Evolutionary conservation across 2,888 invertebrate genomes (phyloP).

Genomic region (Petrolisthes manimaculis): DNA sequence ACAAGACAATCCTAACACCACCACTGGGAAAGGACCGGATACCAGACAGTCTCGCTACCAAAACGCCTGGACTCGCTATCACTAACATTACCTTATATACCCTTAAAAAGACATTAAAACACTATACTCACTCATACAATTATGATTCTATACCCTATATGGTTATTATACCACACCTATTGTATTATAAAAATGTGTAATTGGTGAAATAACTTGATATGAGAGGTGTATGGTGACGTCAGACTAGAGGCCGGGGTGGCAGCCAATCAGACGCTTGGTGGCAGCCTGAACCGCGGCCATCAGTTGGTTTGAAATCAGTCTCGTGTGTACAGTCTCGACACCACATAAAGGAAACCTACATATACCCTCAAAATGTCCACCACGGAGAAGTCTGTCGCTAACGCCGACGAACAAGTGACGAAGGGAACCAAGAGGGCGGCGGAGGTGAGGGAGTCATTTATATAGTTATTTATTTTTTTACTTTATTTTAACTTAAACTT

Average conservation of each 20-base stretch:
- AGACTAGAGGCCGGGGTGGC: constrained; percentile 35
- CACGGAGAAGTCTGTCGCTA: constrained; percentile 58
- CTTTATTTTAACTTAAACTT: too few species aligned
- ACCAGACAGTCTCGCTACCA: constrained; percentile 37
- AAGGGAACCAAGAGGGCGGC: constrained; percentile 90
- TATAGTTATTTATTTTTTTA: too few species aligned
- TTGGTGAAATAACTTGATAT: constrained; percentile 22
- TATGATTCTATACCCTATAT: not conserved
- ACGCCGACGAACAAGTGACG: constrained; percentile 75
- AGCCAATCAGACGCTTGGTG: constrained; percentile 58
- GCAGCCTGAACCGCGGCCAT: constrained; percentile 57
- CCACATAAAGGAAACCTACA: constrained; percentile 27
- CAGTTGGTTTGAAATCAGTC: constrained; percentile 62
- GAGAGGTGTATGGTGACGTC: constrained; percentile 25
- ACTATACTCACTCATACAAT: too few species aligned
- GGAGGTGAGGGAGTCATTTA: constrained; percentile 79
- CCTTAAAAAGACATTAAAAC: too few species aligned
- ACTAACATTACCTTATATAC: not conserved
- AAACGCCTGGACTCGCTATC: constrained; percentile 14
- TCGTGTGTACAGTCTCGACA: constrained; percentile 55
- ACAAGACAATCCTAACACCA: constrained; percentile 20
- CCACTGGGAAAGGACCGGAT: constrained; percentile 41
- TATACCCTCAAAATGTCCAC: constrained; percentile 50
- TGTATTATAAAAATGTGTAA: constrained; percentile 21
- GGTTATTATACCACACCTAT: not conserved